Percentiles rank a stretch among this genome's conserved stretches.
Evolutionary conservation across 2,888 invertebrate genomes (phyloP).

Genomic region (Hypena proboscidalis): DNA sequence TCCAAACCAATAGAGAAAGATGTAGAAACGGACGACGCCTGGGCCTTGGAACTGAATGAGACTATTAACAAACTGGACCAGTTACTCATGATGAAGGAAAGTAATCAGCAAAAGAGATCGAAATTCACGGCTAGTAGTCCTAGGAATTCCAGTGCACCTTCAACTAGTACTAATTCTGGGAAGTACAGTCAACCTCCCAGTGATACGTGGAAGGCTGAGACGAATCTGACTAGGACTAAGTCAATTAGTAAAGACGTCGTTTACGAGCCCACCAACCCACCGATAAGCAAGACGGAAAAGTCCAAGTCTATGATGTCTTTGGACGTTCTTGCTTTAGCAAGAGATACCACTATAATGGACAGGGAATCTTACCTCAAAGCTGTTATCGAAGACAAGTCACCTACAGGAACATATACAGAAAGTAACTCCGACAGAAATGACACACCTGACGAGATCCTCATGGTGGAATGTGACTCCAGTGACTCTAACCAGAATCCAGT

Average conservation of each 20-base stretch:
- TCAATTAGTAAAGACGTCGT: conserved; percentile 73
- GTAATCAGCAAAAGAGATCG: conserved; percentile 82
- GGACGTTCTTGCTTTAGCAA: conserved; percentile 73
- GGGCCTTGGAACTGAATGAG: conserved; percentile 91
- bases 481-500: conserved; percentile 79
- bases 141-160: conserved; percentile 71
- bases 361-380: conserved; percentile 78
- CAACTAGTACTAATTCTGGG: conserved; percentile 67
- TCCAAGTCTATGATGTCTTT: conserved; percentile 82
- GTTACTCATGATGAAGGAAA: conserved; percentile 88
- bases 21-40: conserved; percentile 88
- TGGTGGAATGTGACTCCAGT: conserved; percentile 81
- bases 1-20: conserved; percentile 91
- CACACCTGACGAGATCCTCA: conserved; percentile 76
- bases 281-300: conserved; percentile 69
- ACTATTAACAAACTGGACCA: conserved; percentile 92
- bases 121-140: conserved; percentile 73
- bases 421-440: conserved; percentile 80
- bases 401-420: conserved; percentile 77
- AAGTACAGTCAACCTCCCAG: conserved; percentile 62
- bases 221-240: conserved; percentile 64
- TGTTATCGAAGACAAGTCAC: conserved; percentile 79
- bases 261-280: conserved; percentile 64
- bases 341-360: conserved; percentile 73
- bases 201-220: conserved; percentile 61